These are phyloP conservation scores for Drosophila lacicola DNA, from an alignment of 2,888 invertebrate species.

Conservation along the genomic window DNA sequence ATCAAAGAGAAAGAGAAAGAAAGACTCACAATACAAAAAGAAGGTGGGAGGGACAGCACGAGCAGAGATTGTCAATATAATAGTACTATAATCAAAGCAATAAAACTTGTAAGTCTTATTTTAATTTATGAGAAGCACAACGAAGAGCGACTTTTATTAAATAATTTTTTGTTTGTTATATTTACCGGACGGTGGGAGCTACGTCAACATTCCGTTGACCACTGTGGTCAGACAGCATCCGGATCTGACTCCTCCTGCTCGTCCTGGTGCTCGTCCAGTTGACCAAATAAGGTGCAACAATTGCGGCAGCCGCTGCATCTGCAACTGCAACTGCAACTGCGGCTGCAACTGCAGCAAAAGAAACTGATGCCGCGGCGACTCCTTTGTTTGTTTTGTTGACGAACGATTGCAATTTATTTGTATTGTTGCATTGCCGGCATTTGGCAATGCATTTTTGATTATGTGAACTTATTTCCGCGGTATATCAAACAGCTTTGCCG, in stretches of 20 bases:
- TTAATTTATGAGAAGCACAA: too few relatives aligned
- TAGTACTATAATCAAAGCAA: too few relatives aligned
- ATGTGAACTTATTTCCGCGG: constrained; percentile 69
- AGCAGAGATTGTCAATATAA: too few relatives aligned
- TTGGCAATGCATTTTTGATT: constrained; percentile 75
- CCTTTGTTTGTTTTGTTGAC: constrained; percentile 73
- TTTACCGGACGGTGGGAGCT: background rate
- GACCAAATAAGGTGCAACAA: constrained; percentile 79
- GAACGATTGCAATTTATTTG: constrained; percentile 80
- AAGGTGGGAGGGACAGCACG: too few relatives aligned
- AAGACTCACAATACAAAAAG: too few relatives aligned
- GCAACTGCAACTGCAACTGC: constrained; percentile 25
- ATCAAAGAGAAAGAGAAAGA: too few relatives aligned
- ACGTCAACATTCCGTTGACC: constrained; percentile 1
- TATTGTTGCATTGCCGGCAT: constrained; percentile 80
- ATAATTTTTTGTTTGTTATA: background rate
- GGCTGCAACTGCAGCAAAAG: constrained; percentile 22
- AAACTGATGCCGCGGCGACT: constrained; percentile 47
- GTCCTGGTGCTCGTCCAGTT: constrained; percentile 49
- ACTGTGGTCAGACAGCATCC: constrained; percentile 24
- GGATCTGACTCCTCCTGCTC: constrained; percentile 13
- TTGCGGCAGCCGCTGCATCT: constrained; percentile 46
- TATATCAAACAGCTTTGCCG: constrained; percentile 69
- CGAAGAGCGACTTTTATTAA: too few relatives aligned
- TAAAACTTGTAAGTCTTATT: too few relatives aligned